These are phyloP conservation scores for Sarotherodon lohbergeri DNA, from an alignment of 2,113 vertebrate genomes.

Conservation along the genomic window DNA sequence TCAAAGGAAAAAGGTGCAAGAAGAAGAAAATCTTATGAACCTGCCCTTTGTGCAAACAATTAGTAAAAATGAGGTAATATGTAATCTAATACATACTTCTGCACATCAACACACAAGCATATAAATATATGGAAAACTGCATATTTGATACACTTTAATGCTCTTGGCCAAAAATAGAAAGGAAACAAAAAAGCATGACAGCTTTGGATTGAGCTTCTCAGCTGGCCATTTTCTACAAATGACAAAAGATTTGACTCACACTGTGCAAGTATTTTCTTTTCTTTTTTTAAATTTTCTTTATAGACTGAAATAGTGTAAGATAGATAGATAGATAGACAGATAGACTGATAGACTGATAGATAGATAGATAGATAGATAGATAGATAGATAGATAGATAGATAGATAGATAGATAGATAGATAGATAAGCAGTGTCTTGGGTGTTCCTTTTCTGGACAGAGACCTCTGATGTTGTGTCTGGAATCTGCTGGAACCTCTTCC, in stretches of 20 bases:
- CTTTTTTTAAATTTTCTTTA: not conserved
- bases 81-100: not conserved
- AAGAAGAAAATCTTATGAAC: not conserved
- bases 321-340: not conserved
- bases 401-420: not conserved
- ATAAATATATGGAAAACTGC: not conserved
- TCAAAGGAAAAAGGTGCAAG: not conserved
- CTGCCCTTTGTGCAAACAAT: fast-evolving
- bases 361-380: not conserved
- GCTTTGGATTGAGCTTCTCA: not conserved
- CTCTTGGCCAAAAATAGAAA: not conserved
- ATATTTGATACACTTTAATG: not conserved
- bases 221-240: not conserved
- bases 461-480: not conserved
- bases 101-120: not conserved
- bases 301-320: not conserved
- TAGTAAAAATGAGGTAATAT: not conserved
- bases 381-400: not conserved
- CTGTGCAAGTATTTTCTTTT: not conserved
- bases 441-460: not conserved
- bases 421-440: not conserved
- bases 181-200: not conserved
- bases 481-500: not conserved
- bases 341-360: not conserved
- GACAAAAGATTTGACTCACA: not conserved